Evolutionary conservation across 2,888 invertebrate genomes (phyloP), one percentile per base, ranked within the genome.

Genomic region (Onchidella celtica): DNA sequence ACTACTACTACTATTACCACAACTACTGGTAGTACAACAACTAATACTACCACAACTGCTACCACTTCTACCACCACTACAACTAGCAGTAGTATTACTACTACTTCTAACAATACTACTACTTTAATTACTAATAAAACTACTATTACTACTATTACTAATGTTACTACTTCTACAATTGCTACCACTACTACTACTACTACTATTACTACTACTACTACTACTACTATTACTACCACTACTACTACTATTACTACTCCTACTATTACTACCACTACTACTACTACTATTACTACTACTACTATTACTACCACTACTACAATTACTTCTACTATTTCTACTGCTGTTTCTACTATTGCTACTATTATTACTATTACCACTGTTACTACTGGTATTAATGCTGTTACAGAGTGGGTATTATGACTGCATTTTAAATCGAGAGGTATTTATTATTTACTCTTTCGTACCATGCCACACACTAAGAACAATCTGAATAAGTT

Each of bases 361-460:
- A 65, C 75, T 65, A 65, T 47, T 47, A 40, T 65, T 47, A 29
- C 32, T 65, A 47, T 65, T 65, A 47, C 65, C 47, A 65, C 75
- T 76, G 47, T 32, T 65, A 75, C 75, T 29, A 75, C 47, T 65
- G 65, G 65, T 40, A 65, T 65, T 75, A 75, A 34, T 76, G 65
- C 47, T 65, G 29, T 65, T 47, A 65, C 65, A n/a, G n/a, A n/a
- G n/a, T n/a, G n/a, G n/a, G n/a, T n/a, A n/a, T n/a, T n/a, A n/a
- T n/a, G n/a, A n/a, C n/a, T n/a, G n/a, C n/a, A n/a, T n/a, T n/a
- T n/a, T n/a, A n/a, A n/a, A n/a, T n/a, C n/a, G n/a, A n/a, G n/a
- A n/a, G n/a, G n/a, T n/a, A n/a, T n/a, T n/a, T n/a, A n/a, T n/a
- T n/a, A n/a, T n/a, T n/a, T n/a, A n/a, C n/a, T n/a, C n/a, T n/a